phyloP scores from a whole-genome alignment of 2,797 vertebrate species.

The Fratercula arctica region DNA sequence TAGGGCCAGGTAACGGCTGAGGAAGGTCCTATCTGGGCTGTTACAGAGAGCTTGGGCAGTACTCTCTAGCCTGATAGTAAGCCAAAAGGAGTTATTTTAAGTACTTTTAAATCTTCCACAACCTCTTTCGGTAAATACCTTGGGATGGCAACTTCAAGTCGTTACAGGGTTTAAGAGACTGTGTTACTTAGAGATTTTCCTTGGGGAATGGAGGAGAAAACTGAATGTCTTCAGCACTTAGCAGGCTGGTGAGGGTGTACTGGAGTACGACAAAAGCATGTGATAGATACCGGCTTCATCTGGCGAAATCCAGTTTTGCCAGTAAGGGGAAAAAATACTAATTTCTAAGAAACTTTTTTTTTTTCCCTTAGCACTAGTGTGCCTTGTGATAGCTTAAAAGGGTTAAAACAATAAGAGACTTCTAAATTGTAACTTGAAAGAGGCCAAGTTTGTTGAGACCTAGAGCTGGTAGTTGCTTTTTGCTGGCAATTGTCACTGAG shows the following conservation, averaged over 20 bases:
- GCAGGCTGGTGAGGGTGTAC: not conserved
- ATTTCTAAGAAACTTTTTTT: not conserved
- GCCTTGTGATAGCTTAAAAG: not conserved
- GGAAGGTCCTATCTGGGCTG: not conserved
- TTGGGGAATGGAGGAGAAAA: not conserved
- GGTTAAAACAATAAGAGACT: not conserved
- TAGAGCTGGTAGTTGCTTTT: not conserved
- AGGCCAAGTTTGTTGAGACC: not conserved
- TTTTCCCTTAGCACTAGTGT: not conserved
- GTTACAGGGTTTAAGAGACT: not conserved
- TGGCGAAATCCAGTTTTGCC: not conserved
- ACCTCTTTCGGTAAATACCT: not conserved
- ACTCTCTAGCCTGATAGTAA: fast-evolving
- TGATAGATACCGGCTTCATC: not conserved
- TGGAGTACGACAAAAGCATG: not conserved
- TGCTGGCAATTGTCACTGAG: not conserved
- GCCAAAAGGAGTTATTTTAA: not conserved
- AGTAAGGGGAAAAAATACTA: not conserved
- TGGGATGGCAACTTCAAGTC: not conserved
- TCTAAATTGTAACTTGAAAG: not conserved
- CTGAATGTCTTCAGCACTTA: not conserved
- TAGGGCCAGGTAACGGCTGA: not conserved
- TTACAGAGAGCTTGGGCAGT: too few relatives aligned
- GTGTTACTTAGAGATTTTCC: not conserved
- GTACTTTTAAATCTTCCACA: not conserved